These are phyloP conservation scores for Cactoblastis cactorum DNA, from an alignment of 2,888 invertebrate genomes.

Conservation along the genomic window DNA sequence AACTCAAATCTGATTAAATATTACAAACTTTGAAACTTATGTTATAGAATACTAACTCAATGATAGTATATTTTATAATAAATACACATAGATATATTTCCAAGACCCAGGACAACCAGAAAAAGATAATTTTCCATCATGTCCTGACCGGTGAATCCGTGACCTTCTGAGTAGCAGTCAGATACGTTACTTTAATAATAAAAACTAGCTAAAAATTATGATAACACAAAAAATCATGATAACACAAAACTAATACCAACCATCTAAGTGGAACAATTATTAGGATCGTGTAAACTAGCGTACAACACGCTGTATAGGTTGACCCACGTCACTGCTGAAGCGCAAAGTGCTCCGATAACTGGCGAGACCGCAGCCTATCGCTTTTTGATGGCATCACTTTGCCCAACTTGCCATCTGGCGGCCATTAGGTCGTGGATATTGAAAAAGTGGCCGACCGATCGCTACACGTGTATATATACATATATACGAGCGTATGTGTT, in stretches of 20 bases:
- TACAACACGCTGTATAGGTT: conserved; percentile 54
- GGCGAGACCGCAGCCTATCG: conserved; percentile 73
- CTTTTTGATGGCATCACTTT: conserved; percentile 80
- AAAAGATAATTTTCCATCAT: too few species aligned
- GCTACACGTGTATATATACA: conserved; percentile 36
- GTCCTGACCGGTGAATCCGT: too few species aligned
- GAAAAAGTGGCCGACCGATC: conserved; percentile 68
- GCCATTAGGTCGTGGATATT: conserved; percentile 76
- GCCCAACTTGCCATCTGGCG: conserved; percentile 75
- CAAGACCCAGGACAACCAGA: too few species aligned
- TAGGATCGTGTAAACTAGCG: conserved; percentile 43
- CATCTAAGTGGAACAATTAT: neutral
- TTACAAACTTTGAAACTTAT: too few species aligned
- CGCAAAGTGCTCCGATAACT: conserved; percentile 77
- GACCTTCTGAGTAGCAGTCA: too few species aligned
- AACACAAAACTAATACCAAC: neutral
- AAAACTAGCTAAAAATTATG: too few species aligned
- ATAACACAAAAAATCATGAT: neutral
- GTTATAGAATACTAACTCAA: too few species aligned
- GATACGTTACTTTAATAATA: too few species aligned
- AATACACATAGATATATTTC: too few species aligned
- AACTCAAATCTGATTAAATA: too few species aligned
- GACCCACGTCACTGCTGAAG: conserved; percentile 61
- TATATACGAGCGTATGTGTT: too few species aligned
- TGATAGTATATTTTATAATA: too few species aligned